Evolutionary conservation across 2,113 vertebrate genomes (phyloP).

Genomic region (Sminthopsis crassicaudata): DNA sequence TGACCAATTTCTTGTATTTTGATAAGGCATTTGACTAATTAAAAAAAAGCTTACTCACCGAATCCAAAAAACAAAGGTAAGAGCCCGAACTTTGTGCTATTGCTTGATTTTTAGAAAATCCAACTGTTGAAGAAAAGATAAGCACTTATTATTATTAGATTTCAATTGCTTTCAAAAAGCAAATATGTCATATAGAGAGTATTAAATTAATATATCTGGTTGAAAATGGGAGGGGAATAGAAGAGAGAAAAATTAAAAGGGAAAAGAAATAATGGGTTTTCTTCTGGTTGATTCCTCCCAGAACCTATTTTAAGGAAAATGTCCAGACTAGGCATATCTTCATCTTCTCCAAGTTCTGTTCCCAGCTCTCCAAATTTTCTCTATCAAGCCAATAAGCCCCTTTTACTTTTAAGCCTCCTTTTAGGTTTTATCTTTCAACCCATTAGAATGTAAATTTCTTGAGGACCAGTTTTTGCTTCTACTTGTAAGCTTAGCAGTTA

Average conservation of each 20-base stretch:
- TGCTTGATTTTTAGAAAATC: constrained; percentile 96
- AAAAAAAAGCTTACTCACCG: constrained; percentile 88
- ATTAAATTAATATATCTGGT: not conserved
- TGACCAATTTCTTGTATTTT: not conserved
- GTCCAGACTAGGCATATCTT: not conserved
- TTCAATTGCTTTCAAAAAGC: not conserved
- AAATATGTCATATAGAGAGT: not conserved
- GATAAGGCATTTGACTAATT: not conserved
- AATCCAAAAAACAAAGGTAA: constrained; percentile 96
- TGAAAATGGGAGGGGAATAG: not conserved
- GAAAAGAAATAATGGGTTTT: not conserved
- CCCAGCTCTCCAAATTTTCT: not conserved
- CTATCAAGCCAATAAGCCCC: not conserved
- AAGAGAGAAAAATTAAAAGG: not conserved
- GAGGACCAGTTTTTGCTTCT: not conserved
- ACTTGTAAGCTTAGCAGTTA: not conserved
- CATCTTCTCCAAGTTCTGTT: not conserved
- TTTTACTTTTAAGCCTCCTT: not conserved
- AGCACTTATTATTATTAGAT: constrained; percentile 23
- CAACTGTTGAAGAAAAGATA: constrained; percentile 88
- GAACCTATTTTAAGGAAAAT: not conserved
- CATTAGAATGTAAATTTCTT: not conserved
- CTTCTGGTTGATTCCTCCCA: not conserved
- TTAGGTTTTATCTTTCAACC: not conserved
- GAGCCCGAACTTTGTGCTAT: constrained; percentile 91